Percentiles rank a stretch among this genome's conserved stretches.
Conservation (phyloP, 2,113 vertebrate genomes). For the Heptranchias perlo region DNA sequence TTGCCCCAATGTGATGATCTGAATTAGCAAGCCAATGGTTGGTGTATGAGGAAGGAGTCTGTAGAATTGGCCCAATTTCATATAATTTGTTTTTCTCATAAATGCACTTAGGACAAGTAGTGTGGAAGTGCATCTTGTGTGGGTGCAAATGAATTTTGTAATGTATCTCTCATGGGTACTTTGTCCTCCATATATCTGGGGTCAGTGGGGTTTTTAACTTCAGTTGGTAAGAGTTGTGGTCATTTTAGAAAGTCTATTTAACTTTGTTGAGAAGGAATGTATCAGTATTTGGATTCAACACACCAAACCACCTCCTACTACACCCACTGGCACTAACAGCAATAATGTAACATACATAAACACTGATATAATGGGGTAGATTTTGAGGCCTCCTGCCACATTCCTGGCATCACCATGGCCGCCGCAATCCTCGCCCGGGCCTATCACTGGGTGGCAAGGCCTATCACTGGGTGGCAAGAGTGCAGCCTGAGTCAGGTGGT, state of each 20-base stretch:
- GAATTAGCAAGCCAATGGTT: not conserved
- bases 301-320: not conserved
- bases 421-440: not conserved
- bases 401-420: not conserved
- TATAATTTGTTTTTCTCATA: constrained; percentile 45
- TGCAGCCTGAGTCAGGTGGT: not conserved
- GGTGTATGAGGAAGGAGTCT: not conserved
- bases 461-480: not conserved
- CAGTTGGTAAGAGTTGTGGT: not conserved
- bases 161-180: not conserved
- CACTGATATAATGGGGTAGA: not conserved
- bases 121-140: not conserved
- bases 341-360: not conserved
- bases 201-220: not conserved
- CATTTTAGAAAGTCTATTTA: not conserved
- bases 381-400: not conserved
- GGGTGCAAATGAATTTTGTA: not conserved
- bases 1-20: not conserved
- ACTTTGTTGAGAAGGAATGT: not conserved
- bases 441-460: too few relatives aligned
- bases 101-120: constrained; percentile 43
- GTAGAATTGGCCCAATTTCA: constrained; percentile 44
- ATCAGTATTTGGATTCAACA: not conserved
- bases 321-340: not conserved
- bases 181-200: not conserved